Evolutionary conservation across 2,113 vertebrate genomes (phyloP).

Genomic region (Thryonomys swinderianus): DNA sequence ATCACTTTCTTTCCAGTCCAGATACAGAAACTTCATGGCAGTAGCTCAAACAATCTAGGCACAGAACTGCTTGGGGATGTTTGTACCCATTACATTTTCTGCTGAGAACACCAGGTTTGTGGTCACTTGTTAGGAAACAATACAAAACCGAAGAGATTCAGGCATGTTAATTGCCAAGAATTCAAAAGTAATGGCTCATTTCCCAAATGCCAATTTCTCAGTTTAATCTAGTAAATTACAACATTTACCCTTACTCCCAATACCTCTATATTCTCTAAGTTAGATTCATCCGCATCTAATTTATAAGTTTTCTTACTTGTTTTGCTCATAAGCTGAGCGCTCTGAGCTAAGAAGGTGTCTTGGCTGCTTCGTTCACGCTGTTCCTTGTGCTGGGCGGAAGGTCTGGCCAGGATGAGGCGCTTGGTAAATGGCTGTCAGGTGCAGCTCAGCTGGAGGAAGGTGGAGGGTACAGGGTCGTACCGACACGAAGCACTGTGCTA

Average conservation of each 20-base stretch:
- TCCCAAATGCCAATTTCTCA: not conserved
- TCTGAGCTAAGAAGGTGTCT: not conserved
- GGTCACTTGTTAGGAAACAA: not conserved
- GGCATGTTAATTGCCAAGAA: not conserved
- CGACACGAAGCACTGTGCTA: not conserved
- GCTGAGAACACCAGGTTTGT: not conserved
- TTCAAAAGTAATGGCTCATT: not conserved
- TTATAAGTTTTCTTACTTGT: not conserved
- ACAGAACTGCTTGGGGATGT: not conserved
- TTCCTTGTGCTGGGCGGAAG: not conserved
- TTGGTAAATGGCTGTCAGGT: not conserved
- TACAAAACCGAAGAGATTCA: not conserved
- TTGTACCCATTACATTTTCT: not conserved
- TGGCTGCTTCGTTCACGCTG: not conserved
- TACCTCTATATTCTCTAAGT: not conserved
- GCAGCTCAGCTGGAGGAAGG: not conserved
- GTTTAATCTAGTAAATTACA: not conserved
- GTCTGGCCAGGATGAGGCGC: not conserved
- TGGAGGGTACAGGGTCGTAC: not conserved
- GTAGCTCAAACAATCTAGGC: not conserved
- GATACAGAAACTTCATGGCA: not conserved
- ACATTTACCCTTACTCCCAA: not conserved
- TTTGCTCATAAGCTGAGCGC: not conserved
- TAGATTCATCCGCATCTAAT: not conserved
- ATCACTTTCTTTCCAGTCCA: not conserved